A percentile compares a stretch with the other conserved stretches of the same genome.
phyloP scores from a whole-genome alignment of 2,888 invertebrate species.

The Megalurothrips usitatus region DNA sequence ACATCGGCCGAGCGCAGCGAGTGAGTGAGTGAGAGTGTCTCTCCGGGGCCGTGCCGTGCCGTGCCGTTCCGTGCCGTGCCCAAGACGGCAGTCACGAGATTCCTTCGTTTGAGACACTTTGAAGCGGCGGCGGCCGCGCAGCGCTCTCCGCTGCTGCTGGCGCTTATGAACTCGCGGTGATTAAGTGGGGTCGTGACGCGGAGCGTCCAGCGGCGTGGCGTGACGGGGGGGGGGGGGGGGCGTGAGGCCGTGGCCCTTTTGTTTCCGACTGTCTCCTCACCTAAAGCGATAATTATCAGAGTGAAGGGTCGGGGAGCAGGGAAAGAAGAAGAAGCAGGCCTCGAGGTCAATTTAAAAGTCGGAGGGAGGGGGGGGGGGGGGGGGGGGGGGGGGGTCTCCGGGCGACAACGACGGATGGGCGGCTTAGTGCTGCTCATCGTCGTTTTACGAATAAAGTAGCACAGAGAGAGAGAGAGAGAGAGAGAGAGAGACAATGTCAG shows the following conservation, averaged over 20 bases:
- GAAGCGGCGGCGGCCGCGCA: background rate
- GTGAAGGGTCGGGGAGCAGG: background rate
- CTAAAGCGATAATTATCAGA: conserved; percentile 21
- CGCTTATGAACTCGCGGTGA: conserved; percentile 25
- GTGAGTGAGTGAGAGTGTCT: background rate
- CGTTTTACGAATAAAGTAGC: too few species aligned
- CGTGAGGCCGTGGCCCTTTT: background rate
- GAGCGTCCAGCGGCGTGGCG: background rate
- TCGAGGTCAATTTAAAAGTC: conserved; percentile 15
- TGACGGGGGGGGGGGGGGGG: background rate
- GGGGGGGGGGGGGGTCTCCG: too few species aligned
- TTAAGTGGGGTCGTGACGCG: conserved; percentile 12
- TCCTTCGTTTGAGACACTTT: conserved; percentile 19
- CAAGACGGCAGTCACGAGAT: conserved; percentile 22
- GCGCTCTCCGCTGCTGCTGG: background rate
- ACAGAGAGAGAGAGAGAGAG: too few species aligned
- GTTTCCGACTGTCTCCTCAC: conserved; percentile 22
- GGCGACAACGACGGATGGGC: too few species aligned
- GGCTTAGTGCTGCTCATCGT: too few species aligned
- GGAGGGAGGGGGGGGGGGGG: background rate
- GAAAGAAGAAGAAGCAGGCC: background rate
- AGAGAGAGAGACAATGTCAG: too few species aligned
- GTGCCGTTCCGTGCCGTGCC: background rate
- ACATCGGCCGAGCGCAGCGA: background rate
- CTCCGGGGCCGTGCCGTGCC: background rate